Conservation (phyloP, 1,140 invertebrate species). For the Oncopeltus fasciatus region DNA sequence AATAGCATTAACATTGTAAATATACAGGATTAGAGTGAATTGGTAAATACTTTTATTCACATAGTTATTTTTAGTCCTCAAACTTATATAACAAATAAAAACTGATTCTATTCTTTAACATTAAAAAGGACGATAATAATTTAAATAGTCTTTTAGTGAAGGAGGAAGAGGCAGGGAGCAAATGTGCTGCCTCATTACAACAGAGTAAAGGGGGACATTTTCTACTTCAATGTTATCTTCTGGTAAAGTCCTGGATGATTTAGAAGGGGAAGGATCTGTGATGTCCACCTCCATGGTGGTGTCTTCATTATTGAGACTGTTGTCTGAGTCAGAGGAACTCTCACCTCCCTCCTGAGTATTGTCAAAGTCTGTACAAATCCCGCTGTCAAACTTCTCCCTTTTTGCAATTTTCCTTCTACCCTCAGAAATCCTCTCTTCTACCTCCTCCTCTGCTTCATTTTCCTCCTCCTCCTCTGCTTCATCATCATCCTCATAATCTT, state of each 20-base stretch:
- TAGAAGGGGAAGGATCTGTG: background rate
- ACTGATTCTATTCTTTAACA: background rate
- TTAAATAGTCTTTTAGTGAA: slow-evolving; percentile 38
- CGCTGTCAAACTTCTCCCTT: slow-evolving; percentile 43
- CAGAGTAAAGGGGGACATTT: slow-evolving; percentile 22
- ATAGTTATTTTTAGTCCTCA: too few relatives aligned
- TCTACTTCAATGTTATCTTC: background rate
- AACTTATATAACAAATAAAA: background rate
- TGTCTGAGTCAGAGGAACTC: slow-evolving; percentile 12
- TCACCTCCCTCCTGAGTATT: slow-evolving; percentile 22
- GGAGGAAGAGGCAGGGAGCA: slow-evolving; percentile 37
- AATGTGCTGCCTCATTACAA: slow-evolving; percentile 37
- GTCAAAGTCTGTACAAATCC: slow-evolving; percentile 35
- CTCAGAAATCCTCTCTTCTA: background rate
- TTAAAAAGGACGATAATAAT: slow-evolving; percentile 35
- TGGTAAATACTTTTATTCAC: too few relatives aligned
- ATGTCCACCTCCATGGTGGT: background rate
- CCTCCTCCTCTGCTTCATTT: slow-evolving; percentile 1
- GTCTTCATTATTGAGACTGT: background rate
- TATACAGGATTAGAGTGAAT: too few relatives aligned
- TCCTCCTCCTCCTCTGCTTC: slow-evolving; percentile 13
- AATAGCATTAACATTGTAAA: too few relatives aligned
- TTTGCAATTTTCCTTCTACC: slow-evolving; percentile 27
- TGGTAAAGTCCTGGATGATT: background rate
- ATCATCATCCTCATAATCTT: background rate